Percentiles rank a stretch among this genome's conserved stretches.
Evolutionary conservation across 2,113 vertebrate species (phyloP).

Genomic region (Urocynchramus pylzowi): DNA sequence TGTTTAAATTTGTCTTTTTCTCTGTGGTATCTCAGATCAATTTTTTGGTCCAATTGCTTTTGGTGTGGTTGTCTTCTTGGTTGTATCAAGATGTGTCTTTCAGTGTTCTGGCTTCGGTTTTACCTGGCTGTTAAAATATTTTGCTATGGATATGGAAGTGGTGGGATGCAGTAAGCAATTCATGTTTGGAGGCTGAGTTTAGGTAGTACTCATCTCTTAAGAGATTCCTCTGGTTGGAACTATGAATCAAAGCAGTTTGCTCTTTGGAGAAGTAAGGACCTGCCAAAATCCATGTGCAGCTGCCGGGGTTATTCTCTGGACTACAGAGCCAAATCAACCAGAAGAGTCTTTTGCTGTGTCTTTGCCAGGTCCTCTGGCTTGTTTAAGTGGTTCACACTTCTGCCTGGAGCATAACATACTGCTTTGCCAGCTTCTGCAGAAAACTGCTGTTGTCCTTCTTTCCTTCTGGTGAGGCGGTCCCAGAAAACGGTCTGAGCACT

Average conservation of each 20-base stretch:
- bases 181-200: neutral
- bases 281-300: neutral
- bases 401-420: neutral
- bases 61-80: neutral
- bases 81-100: neutral
- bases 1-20: neutral
- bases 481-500: neutral
- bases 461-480: neutral
- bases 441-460: neutral
- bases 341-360: neutral
- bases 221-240: neutral
- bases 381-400: neutral
- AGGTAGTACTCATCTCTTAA: neutral
- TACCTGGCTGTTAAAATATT: neutral
- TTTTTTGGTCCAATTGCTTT: neutral
- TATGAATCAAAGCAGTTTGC: neutral
- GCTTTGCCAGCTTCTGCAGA: neutral
- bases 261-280: neutral
- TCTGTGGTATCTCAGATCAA: neutral
- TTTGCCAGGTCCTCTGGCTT: constrained; percentile 14
- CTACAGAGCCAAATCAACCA: neutral
- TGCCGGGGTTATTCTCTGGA: neutral
- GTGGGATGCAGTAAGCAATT: neutral
- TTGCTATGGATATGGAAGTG: neutral
- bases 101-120: neutral